Evolutionary conservation across 2,113 vertebrate genomes (phyloP).

Genomic region (Arvicanthis niloticus): DNA sequence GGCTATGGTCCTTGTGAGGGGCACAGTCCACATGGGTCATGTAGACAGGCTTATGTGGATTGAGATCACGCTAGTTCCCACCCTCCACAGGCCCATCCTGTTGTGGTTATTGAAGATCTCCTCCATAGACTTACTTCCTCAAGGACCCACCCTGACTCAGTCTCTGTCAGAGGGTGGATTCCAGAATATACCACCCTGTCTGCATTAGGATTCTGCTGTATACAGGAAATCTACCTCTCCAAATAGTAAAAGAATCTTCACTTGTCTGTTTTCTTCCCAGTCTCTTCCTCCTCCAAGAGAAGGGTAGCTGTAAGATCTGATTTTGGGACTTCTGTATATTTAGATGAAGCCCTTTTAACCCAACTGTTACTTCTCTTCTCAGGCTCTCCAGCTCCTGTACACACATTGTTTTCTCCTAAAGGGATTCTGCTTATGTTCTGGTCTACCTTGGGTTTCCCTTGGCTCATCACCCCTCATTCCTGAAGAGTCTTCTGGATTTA

Average conservation of each 20-base stretch:
- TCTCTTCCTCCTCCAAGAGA: background rate
- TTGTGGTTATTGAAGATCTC: background rate
- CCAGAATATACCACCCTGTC: background rate
- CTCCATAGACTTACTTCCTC: background rate
- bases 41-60: fast-evolving
- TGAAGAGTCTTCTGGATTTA: background rate
- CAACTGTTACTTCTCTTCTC: background rate
- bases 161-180: background rate
- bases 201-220: background rate
- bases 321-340: background rate
- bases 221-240: background rate
- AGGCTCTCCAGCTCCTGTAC: background rate
- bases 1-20: background rate
- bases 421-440: background rate
- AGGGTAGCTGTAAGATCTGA: background rate
- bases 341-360: background rate
- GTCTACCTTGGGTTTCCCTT: background rate
- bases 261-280: background rate
- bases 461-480: background rate
- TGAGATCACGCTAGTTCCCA: background rate
- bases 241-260: background rate
- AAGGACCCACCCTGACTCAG: background rate
- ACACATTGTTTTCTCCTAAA: background rate
- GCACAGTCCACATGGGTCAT: background rate
- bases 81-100: background rate